These are phyloP conservation scores for Numida meleagris DNA, from an alignment of 2,113 vertebrate species.

Conservation along the genomic window DNA sequence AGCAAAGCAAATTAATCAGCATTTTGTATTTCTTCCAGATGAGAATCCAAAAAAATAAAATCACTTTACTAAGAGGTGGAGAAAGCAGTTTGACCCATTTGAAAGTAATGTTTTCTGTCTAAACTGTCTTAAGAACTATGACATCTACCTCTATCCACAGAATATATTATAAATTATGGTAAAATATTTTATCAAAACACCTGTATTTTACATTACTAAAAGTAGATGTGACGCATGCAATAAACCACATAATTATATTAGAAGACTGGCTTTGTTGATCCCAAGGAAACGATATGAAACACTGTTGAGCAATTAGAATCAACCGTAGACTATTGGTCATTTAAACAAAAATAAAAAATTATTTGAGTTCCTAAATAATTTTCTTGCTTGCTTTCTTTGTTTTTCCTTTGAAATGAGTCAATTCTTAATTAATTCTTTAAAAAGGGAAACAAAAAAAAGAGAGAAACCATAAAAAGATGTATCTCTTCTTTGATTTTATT, in stretches of 20 bases:
- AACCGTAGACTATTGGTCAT: background rate
- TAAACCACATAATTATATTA: background rate
- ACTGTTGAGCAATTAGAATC: background rate
- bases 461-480: background rate
- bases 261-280: background rate
- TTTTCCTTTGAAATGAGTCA: background rate
- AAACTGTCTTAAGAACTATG: background rate
- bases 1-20: background rate
- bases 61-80: background rate
- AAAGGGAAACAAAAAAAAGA: background rate
- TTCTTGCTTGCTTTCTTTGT: background rate
- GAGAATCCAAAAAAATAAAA: background rate
- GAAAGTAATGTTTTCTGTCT: background rate
- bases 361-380: background rate
- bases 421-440: background rate
- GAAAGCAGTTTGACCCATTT: background rate
- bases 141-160: background rate
- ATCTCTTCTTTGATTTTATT: background rate
- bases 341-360: background rate
- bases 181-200: background rate
- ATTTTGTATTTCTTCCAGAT: background rate
- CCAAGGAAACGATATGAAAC: background rate
- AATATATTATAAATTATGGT: accelerated
- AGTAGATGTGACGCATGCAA: accelerated
- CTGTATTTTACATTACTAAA: background rate